Evolutionary conservation across 1,140 invertebrate species (phyloP).

Genomic region (Papilio machaon): DNA sequence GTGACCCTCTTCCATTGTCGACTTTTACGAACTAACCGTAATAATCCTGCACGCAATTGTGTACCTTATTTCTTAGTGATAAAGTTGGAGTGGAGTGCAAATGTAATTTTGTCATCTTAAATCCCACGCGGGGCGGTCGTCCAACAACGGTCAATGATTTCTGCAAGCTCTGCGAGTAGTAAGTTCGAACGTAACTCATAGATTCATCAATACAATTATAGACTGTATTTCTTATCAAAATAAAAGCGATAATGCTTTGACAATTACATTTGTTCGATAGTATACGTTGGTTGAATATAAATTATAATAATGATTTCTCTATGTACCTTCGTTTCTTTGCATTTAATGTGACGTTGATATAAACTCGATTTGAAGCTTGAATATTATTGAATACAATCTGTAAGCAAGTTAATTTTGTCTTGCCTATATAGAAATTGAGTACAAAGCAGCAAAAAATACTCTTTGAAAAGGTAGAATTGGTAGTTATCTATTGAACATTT

Average conservation of each 20-base stretch:
- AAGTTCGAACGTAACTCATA: background rate
- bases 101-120: slow-evolving; percentile 40
- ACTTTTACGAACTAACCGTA: slow-evolving; percentile 43
- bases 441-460: too few relatives aligned
- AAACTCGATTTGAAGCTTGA: background rate
- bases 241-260: background rate
- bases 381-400: background rate
- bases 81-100: slow-evolving; percentile 28
- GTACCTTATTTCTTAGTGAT: slow-evolving; percentile 38
- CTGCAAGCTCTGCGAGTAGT: slow-evolving; percentile 40
- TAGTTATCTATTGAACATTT: too few relatives aligned
- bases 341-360: background rate
- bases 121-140: slow-evolving; percentile 54
- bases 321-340: slow-evolving; percentile 12
- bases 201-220: background rate
- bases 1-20: slow-evolving; percentile 67
- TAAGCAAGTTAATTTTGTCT: background rate
- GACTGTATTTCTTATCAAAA: background rate
- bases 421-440: background rate
- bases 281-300: slow-evolving; percentile 15
- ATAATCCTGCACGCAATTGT: slow-evolving; percentile 37
- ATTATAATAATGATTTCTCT: slow-evolving; percentile 35
- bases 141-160: slow-evolving; percentile 62
- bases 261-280: background rate
- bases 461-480: too few relatives aligned